Percentiles rank a stretch among this genome's conserved stretches.
phyloP scores from a whole-genome alignment of 2,113 vertebrate species.

The Chinchilla lanigera region DNA sequence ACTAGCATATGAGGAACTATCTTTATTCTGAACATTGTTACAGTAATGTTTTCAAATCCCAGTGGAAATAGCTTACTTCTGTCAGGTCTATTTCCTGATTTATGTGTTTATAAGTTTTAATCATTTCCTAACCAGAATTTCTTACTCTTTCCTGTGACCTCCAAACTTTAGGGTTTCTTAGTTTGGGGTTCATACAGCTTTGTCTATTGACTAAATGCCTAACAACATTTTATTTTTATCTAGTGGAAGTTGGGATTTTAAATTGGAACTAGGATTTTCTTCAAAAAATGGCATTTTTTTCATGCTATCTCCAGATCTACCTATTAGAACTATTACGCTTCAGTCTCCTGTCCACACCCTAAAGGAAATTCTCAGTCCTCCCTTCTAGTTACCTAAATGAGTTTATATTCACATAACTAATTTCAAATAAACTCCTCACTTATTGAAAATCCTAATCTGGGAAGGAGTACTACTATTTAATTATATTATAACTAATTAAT shows the following conservation, averaged over 20 bases:
- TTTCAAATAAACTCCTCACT: not conserved
- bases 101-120: not conserved
- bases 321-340: not conserved
- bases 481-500: conserved; percentile 35
- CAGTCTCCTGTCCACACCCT: not conserved
- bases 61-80: not conserved
- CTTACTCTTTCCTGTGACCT: not conserved
- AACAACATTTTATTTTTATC: conserved; percentile 20
- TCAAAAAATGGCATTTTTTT: not conserved
- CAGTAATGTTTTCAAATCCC: not conserved
- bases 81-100: conserved; percentile 12
- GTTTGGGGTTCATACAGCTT: not conserved
- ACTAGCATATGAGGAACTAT: not conserved
- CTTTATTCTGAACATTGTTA: not conserved
- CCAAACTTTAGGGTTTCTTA: not conserved
- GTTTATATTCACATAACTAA: conserved; percentile 39
- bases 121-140: conserved; percentile 28
- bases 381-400: conserved; percentile 37
- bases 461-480: not conserved
- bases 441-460: conserved; percentile 48
- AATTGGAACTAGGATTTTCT: not conserved
- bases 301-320: not conserved
- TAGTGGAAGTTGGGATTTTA: not conserved
- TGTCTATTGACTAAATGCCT: not conserved
- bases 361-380: not conserved